Evolutionary conservation across 1,140 invertebrate species (phyloP), one percentile per base, ranked within the genome.

Genomic region (Eumaeus atala): DNA sequence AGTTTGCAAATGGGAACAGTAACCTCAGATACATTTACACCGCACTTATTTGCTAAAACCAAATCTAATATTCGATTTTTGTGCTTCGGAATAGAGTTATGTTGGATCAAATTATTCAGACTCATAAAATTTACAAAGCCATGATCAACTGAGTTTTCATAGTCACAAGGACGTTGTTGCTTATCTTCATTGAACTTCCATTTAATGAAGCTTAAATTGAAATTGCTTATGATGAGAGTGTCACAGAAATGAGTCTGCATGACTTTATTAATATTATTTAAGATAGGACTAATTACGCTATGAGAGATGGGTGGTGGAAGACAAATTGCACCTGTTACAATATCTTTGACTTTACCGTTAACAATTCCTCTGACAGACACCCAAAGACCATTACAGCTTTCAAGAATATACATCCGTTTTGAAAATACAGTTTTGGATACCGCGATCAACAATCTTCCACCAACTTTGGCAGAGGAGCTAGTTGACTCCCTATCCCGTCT

Each of bases 401-500:
- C 65, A 34, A 49, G 58, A 16, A 14, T 10, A 11, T 38, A 9
- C 6, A 61, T 37, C 51, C 51, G 44, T 54, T 35, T 51, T 11
- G 51, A 52, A 7, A 16, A n/a, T 38, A 56, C 17, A n/a, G 37
- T 52, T 53, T 58, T 62, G 5, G 59, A 62, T 4, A 67, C 55
- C 3, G 59, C 62, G 7, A 61, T 37, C 1, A 68, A 16, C 11
- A 65, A 53, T 11, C 61, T 63, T 12, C 63, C 63, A 10, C 66
- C 66, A 12, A 11, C 28, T 40, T 60, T 61, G 9, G 40, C 17
- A 8, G 16, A 12, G 16, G 55, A 34, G 10, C 44, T n/a, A n/a
- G n/a, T n/a, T n/a, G n/a, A n/a, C n/a, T n/a, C n/a, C n/a, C n/a
- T 33, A 51, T 68, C 63, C 14, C 60, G 59, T 14, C 66, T 54